Evolutionary conservation across 2,797 vertebrate genomes (phyloP), one percentile per base, ranked within the genome.

Genomic region (Hippopotamyrus pictus): DNA sequence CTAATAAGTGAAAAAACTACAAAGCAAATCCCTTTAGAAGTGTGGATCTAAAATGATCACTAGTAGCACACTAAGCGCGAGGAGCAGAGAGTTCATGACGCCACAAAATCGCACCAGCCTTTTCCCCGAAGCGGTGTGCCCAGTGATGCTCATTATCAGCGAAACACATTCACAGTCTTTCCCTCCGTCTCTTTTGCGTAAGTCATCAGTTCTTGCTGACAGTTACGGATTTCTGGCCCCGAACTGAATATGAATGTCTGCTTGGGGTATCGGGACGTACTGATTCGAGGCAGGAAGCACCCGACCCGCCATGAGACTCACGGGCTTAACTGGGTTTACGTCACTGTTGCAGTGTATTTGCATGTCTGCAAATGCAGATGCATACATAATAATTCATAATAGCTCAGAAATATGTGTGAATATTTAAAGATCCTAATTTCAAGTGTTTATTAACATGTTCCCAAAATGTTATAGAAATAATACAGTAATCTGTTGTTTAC

Each of bases 1-100:
- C 93, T 94, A 93, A 91, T 90, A 94, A 93, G 91, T 84, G 93
- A 94, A 89, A 90, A 90, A 89, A n/a, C 91, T 69, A 92, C 0
- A 5, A 94, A 94, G 94, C 91, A 88, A 88, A 88, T 90, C 91
- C 91, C 91, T 90, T 59, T 88, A 14, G 92, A 90, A 53, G 33
- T 0, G 11, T 90, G 41, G 76, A 88, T 90, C n/a, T 79, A 90
- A 7, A 87, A 14, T 53, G 46, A 85, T 53, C 50, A 53, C 25
- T 51, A 54, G 83, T 51, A 85, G 84, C 25, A 86, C 84, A 53
- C 14, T 17, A 53, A 88, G 88, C 53, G 29, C 33, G 17, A 22
- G 86, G 86, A 57, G 51, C 54, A 87, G 8, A 57, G 51, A 57
- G 54, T 59, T 54, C 50, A n/a, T 41, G 54, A 87, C 48, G 12